Base-by-base conservation (phyloP, 2,797 vertebrate genomes). In the Mallotus villosus region DNA sequence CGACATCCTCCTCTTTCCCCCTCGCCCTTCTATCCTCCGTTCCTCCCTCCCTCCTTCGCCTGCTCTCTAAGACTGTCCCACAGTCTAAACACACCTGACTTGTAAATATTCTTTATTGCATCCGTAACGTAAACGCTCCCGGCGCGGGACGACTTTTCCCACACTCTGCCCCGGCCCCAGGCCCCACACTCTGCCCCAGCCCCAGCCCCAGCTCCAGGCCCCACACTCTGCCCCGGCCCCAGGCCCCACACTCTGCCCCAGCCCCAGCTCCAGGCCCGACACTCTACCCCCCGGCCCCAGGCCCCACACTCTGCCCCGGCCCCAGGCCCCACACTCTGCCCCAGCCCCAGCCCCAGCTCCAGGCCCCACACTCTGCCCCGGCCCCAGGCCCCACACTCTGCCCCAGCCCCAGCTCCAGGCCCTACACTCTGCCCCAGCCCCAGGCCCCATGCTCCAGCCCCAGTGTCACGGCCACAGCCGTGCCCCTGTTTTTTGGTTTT, bases 21-120 rank as follows among this genome's bases (percentile, higher is more conserved):
- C 65, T 63, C 68, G 12, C 77, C 67, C 46, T 63, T 60, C 71
- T 17, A 41, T 32, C 46, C 67, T 61, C 63, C 37, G 11, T 5
- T 4, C 62, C 34, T 2, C 68, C 71, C 37, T 70, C 59, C 68
- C 53, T 76, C 27, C 72, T 53, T 25, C 41, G 60, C 51, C 51
- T 53, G 49, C 49, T 53, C 37, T 58, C 25, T 17, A 19, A 21
- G 62, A 51, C 34, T 59, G 1, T 37, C 61, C 63, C 65, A 46
- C 84, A 90, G 87, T 87, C 88, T 90, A 90, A 90, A 90, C 88
- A 89, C 85, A 88, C 85, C 88, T 86, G 87, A 87, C 85, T 87
- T 85, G 86, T 89, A 88, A 89, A 89, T 86, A 84, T 86, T 87
- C 85, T 85, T 86, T 87, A 86, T 86, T 84, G 85, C 81, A 68